A percentile compares a stretch with the other conserved stretches of the same genome.
Evolutionary conservation across 2,888 invertebrate species (phyloP).

Genomic region (Epistrophe grossulariae): DNA sequence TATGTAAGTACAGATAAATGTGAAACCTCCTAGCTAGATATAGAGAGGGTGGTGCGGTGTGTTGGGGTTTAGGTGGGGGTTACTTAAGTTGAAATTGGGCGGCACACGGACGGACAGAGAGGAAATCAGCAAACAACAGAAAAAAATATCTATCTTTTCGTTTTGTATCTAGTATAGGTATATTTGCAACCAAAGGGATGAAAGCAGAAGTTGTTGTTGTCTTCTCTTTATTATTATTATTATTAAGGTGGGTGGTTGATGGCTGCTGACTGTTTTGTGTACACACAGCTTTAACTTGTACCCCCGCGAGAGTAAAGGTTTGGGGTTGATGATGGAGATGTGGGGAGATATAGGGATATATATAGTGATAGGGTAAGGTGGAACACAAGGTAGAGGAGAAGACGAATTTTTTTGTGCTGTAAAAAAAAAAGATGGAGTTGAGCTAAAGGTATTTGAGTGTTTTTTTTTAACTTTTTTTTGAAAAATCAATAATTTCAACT

Average conservation of each 20-base stretch:
- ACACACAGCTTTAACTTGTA: slow-evolving; percentile 50
- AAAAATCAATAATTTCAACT: slow-evolving; percentile 66
- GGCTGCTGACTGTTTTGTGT: slow-evolving; percentile 45
- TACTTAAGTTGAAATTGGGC: slow-evolving; percentile 37
- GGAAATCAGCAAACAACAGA: slow-evolving; percentile 8
- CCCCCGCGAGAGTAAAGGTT: not conserved
- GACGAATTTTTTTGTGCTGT: slow-evolving; percentile 24
- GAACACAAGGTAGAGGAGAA: not conserved
- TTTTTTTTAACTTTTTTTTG: slow-evolving; percentile 19
- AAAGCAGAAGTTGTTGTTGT: slow-evolving; percentile 57
- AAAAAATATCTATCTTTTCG: slow-evolving; percentile 33
- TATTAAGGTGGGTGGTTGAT: slow-evolving; percentile 70
- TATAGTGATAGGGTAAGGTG: slow-evolving; percentile 12
- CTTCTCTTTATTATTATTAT: slow-evolving; percentile 61
- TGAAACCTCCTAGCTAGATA: slow-evolving; percentile 3
- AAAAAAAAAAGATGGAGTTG: slow-evolving; percentile 37
- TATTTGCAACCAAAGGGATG: slow-evolving; percentile 66
- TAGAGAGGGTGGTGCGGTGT: not conserved
- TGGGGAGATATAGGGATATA: not conserved
- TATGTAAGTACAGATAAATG: slow-evolving; percentile 62
- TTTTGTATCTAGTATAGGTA: not conserved
- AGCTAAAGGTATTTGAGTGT: slow-evolving; percentile 30
- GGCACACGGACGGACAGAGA: slow-evolving; percentile 34
- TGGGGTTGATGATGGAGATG: not conserved
- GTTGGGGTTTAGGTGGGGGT: too few relatives aligned